A percentile compares a stretch with the other conserved stretches of the same genome.
These are phyloP conservation scores for Sebastes iracundus DNA, from an alignment of 2,797 vertebrate species.

Conservation along the genomic window DNA sequence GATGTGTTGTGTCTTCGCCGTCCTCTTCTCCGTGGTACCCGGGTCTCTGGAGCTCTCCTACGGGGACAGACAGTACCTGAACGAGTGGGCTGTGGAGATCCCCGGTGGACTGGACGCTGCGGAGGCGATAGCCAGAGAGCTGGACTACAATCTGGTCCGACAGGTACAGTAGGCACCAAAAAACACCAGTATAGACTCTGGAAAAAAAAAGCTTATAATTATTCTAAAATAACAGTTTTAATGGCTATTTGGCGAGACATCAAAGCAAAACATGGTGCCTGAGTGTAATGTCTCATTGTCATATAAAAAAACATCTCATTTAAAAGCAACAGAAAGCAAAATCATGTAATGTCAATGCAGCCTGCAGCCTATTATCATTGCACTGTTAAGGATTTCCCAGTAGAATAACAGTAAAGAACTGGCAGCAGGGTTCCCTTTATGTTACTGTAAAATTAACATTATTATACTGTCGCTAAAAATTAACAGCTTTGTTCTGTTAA, in stretches of 20 bases:
- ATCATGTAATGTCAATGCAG: conserved; percentile 26
- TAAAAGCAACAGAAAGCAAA: not conserved
- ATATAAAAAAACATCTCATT: not conserved
- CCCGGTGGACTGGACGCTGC: conserved; percentile 89
- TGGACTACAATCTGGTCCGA: conserved; percentile 92
- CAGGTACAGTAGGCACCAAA: conserved; percentile 84
- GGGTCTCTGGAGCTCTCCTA: conserved; percentile 62
- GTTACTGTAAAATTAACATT: too few species aligned
- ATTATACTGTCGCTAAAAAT: too few species aligned
- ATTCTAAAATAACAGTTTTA: not conserved
- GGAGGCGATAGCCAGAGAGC: conserved; percentile 87
- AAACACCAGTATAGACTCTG: not conserved
- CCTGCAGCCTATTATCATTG: not conserved
- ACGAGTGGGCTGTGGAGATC: conserved; percentile 98
- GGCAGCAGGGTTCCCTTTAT: too few species aligned
- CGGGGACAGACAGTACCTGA: conserved; percentile 90
- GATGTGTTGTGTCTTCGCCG: conserved; percentile 78
- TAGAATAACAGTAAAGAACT: too few species aligned
- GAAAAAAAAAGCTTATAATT: not conserved
- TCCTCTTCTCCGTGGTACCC: conserved; percentile 76
- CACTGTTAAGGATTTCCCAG: too few species aligned
- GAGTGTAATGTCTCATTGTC: not conserved
- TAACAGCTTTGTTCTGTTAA: too few species aligned
- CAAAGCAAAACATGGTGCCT: not conserved
- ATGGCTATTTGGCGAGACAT: not conserved